A percentile compares a stretch with the other conserved stretches of the same genome.
Evolutionary conservation across 2,797 vertebrate species (phyloP).

Genomic region (Schizothorax lantsangensis): DNA sequence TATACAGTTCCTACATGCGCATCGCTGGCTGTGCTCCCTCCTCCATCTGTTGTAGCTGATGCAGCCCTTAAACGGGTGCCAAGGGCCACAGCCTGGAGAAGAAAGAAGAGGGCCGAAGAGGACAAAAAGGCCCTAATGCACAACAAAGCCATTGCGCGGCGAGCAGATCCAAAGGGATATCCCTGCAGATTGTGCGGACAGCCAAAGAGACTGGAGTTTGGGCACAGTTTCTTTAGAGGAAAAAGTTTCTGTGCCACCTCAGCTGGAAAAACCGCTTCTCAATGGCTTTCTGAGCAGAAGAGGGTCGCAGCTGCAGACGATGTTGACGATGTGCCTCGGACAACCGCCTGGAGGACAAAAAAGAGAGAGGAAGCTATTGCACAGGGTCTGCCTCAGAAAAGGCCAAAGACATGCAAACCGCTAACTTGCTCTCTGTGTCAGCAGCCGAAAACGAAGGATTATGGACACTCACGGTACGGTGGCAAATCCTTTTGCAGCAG

Average conservation of each 20-base stretch:
- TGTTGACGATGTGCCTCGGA: background rate
- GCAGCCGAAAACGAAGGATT: no score
- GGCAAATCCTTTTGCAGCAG: background rate
- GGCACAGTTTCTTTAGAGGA: background rate
- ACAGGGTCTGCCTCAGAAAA: background rate
- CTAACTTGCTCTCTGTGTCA: no score
- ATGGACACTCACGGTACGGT: no score
- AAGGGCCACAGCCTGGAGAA: background rate
- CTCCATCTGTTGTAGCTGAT: background rate
- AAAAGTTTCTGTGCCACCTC: background rate
- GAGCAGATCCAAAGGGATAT: background rate
- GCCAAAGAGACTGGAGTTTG: background rate
- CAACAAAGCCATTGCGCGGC: no score
- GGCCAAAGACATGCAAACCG: background rate
- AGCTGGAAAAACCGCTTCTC: background rate
- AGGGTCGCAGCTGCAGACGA: background rate
- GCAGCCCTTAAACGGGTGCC: background rate
- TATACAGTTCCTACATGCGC: background rate
- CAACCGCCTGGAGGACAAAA: background rate
- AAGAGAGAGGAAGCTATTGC: background rate
- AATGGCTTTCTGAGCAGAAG: background rate
- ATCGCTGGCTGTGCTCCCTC: background rate
- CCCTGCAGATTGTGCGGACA: background rate
- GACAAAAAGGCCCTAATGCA: background rate
- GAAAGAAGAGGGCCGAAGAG: background rate